Evolutionary conservation across 2,888 invertebrate species (phyloP).

Genomic region (Ichneumoninae sp.): DNA sequence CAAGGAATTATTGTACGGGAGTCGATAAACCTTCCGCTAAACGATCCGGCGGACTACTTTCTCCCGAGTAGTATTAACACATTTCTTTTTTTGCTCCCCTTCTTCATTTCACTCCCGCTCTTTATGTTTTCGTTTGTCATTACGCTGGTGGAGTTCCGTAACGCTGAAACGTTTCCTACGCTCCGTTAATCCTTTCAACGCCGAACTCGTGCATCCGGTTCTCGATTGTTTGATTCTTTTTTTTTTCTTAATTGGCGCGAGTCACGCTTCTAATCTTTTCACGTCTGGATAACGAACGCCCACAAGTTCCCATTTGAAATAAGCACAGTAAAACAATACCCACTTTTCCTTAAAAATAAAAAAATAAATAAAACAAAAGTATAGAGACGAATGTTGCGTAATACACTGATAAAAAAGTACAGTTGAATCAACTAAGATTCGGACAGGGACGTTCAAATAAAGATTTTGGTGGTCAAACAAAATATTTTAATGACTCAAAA

Average conservation of each 20-base stretch:
- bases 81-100: constrained; percentile 12
- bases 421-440: no score
- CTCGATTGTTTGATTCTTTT: constrained; percentile 9
- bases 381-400: background rate
- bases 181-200: constrained; percentile 7
- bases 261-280: background rate
- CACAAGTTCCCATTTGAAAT: background rate
- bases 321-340: background rate
- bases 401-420: no score
- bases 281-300: background rate
- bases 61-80: constrained; percentile 46
- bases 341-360: background rate
- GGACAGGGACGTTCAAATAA: no score
- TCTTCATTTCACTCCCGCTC: constrained; percentile 5
- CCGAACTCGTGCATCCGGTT: constrained; percentile 1
- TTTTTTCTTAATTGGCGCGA: background rate
- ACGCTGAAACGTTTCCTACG: constrained; percentile 8
- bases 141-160: constrained; percentile 14
- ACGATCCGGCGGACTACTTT: constrained; percentile 56
- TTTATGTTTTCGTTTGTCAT: constrained; percentile 25
- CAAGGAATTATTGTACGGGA: constrained; percentile 43
- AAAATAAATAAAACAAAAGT: background rate
- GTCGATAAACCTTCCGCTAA: constrained; percentile 41
- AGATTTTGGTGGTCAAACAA: no score
- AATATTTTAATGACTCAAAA: no score